Base-by-base conservation (phyloP, 2,113 vertebrate genomes). In the Xyliphius kryptos region DNA sequence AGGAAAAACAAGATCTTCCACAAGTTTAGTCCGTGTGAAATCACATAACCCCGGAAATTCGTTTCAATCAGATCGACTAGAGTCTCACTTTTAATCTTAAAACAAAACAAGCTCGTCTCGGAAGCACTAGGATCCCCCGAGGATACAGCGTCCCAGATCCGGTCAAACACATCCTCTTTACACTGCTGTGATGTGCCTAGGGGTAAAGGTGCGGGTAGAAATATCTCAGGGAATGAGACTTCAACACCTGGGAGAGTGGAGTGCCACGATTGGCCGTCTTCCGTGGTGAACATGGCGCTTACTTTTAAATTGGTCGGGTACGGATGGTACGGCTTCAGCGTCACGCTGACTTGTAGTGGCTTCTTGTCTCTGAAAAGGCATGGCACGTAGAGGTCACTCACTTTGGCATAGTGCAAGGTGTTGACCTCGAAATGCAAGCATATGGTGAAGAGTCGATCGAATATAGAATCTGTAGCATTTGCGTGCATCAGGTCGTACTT, bases 81-180 rank as follows among this genome's bases (percentile, higher is more conserved):
- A 3, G 79, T 66, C 0, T 21, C 14, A 0, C 81, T 78, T 7
- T 68, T 57, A n/a, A 84, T 66, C 11, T 85, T 80, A 61, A 87
- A 89, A 76, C 91, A 91, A 62, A 91, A 87, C 5, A 88, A 80
- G 64, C 90, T 93, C 36, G 73, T 76, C 0, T 74, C 74, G 0
- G 74, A 63, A 13, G 47, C 51, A 5, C 70, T 72, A 0, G 61
- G 11, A 10, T 80, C 70, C 15, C 76, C 56, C 0, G 78, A 75
- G 26, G 71, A 57, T 15, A 89, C 75, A 7, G 82, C 71, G 0
- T 77, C 67, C 92, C 91, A 92, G 1, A 93, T 69, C 1, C 49
- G 68, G 3, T 86, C 75, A 17, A 93, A 95, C 47, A 91, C 68
- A 0, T 26, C 20, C n/a, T 65, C 40, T 1, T 57, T 72, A 12